Conservation (phyloP, 2,113 vertebrate genomes). For the Scopus umbretta region DNA sequence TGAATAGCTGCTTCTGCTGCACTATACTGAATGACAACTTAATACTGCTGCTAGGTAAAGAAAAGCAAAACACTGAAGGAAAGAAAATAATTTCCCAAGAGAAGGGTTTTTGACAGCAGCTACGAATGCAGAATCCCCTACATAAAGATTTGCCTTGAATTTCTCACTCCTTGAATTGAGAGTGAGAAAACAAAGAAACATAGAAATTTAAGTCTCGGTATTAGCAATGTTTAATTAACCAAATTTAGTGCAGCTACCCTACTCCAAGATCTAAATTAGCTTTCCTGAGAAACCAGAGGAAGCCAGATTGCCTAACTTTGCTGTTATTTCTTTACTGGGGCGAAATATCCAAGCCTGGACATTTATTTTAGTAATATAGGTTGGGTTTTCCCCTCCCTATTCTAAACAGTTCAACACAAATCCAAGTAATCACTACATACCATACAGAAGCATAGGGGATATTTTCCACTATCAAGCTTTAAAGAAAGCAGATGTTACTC, state of each 20-base stretch:
- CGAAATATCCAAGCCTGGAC: not conserved
- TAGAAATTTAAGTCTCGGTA: not conserved
- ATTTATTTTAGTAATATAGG: not conserved
- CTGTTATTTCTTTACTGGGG: not conserved
- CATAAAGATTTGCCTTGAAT: not conserved
- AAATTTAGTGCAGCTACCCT: not conserved
- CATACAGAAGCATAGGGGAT: not conserved
- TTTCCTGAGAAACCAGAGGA: not conserved
- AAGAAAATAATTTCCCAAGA: not conserved
- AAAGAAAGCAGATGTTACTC: not conserved
- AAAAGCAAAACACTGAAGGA: not conserved
- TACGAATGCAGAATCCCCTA: not conserved
- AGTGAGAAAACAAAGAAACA: not conserved
- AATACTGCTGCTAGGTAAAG: not conserved
- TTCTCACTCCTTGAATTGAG: too few relatives aligned
- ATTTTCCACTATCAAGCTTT: not conserved
- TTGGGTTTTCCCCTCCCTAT: fast-evolving
- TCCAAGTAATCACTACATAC: not conserved
- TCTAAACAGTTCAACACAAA: not conserved
- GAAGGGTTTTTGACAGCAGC: not conserved
- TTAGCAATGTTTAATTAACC: not conserved
- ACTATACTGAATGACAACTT: not conserved
- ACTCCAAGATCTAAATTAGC: not conserved
- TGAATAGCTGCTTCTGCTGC: not conserved
- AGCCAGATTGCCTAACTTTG: not conserved